These are phyloP conservation scores for Ichneumoninae sp. DNA, from an alignment of 2,888 invertebrate genomes.

Conservation along the genomic window DNA sequence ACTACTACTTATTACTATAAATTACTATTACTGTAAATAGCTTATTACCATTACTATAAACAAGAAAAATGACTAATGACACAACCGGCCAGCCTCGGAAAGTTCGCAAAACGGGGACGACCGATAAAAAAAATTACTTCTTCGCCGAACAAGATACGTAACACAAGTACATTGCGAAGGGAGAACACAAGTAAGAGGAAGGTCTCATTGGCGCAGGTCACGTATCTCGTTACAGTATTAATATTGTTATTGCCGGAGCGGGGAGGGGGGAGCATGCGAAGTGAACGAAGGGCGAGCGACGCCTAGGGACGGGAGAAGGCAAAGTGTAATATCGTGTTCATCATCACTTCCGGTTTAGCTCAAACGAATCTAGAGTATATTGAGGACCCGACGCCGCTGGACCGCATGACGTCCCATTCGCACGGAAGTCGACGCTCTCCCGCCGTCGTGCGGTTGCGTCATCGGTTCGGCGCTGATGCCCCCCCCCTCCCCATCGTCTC, in stretches of 20 bases:
- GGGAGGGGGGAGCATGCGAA: neutral
- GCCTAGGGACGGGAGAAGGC: conserved; percentile 13
- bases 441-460: conserved; percentile 47
- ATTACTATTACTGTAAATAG: no score
- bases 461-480: conserved; percentile 46
- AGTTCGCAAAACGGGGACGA: neutral
- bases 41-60: neutral
- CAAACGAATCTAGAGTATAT: conserved; percentile 77
- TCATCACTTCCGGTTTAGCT: conserved; percentile 80
- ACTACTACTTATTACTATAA: no score
- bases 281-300: conserved; percentile 7
- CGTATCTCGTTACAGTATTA: conserved; percentile 57
- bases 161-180: conserved; percentile 23
- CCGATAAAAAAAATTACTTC: neutral
- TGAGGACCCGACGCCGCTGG: conserved; percentile 63
- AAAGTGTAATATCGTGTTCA: conserved; percentile 68
- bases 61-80: neutral
- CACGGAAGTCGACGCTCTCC: conserved; percentile 55
- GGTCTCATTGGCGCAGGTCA: conserved; percentile 51
- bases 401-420: conserved; percentile 33
- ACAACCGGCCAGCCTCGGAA: neutral
- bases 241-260: conserved; percentile 47
- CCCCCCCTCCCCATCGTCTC: conserved; percentile 17
- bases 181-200: conserved; percentile 36
- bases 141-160: neutral